Base-by-base conservation (phyloP, 2,797 vertebrate species). In the Falco novaeseelandiae region DNA sequence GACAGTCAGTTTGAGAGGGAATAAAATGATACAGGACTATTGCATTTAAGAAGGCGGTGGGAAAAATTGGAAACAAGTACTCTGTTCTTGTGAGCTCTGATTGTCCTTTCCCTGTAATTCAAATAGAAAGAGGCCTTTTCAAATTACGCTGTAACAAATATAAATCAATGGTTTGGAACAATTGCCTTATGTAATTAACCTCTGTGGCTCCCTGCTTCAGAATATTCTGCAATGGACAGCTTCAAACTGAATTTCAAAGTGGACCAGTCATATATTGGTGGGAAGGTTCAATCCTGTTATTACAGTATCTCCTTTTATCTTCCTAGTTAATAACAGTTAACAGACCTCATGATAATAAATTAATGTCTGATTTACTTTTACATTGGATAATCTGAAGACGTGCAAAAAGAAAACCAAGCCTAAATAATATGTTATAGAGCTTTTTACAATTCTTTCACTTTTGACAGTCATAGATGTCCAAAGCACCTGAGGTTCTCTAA, bases 171-270 rank as follows among this genome's bases (percentile, higher is more conserved):
- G 38, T 32, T 18, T 62, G 91, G 86, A 89, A 90, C 73, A 90
- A 62, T 48, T 78, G 59, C 87, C 59, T 94, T 61, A 57, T 3
- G 0, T 93, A 86, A 86, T 93, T 96, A 96, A 95, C 93, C 72
- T 90, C 44, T 71, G 40, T 61, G 63, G 27, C 63, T 72, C 66
- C 19, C 63, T 87, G 38, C 78, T 73, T 76, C 62, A 62, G 51
- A 89, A 52, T 70, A 17, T 52, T 66, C 51, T 72, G 73, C 21
- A 90, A 25, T 46, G 81, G 58, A 32, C n/a, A 40, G 70, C 81
- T 93, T 88, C 85, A 81, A 46, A 51, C 63, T 73, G 67, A 42
- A 32, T 69, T 59, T 90, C 73, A 76, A 22, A 90, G 59, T 32
- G 30, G 34, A 59, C 49, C 20, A 32, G 54, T 18, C 34, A 7